These are phyloP conservation scores for Frankliniella fusca DNA, from an alignment of 2,888 invertebrate genomes.

Conservation along the genomic window DNA sequence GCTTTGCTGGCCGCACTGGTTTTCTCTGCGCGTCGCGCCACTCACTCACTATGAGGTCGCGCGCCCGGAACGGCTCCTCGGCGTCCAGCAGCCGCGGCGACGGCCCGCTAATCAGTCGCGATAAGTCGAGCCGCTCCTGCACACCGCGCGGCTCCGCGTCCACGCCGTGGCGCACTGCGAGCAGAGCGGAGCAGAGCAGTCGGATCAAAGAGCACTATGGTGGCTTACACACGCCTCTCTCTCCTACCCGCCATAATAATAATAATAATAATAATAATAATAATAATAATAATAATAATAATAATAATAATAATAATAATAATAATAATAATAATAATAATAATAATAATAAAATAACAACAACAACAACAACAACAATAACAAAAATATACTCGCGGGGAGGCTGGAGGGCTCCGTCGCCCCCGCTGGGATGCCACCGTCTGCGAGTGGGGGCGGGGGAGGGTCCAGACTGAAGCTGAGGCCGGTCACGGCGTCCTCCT, in stretches of 20 bases:
- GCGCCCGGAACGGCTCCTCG: conserved; percentile 1
- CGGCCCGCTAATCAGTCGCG: conserved; percentile 9
- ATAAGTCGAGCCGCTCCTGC: conserved; percentile 8
- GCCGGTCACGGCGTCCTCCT: conserved; percentile 50
- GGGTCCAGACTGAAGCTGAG: conserved; percentile 52
- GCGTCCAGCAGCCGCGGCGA: background rate
- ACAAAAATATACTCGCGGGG: too few relatives aligned
- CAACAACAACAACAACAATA: too few relatives aligned
- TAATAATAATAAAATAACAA: too few relatives aligned
- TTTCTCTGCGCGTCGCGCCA: background rate
- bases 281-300: too few relatives aligned
- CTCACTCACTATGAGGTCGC: conserved; percentile 7
- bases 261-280: too few relatives aligned
- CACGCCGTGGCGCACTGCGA: background rate
- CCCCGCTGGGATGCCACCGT: background rate
- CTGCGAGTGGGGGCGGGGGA: background rate
- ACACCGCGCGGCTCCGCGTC: conserved; percentile 8
- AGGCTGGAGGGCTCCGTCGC: background rate
- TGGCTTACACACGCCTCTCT: too few relatives aligned
- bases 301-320: too few relatives aligned
- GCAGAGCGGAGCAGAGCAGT: too few relatives aligned
- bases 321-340: too few relatives aligned
- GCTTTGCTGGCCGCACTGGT: too few relatives aligned
- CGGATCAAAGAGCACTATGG: too few relatives aligned
- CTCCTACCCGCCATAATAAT: too few relatives aligned